Evolutionary conservation across 1,140 invertebrate genomes (phyloP), one percentile per base, ranked within the genome.

Genomic region (Brachionus asplanchnoidis): DNA sequence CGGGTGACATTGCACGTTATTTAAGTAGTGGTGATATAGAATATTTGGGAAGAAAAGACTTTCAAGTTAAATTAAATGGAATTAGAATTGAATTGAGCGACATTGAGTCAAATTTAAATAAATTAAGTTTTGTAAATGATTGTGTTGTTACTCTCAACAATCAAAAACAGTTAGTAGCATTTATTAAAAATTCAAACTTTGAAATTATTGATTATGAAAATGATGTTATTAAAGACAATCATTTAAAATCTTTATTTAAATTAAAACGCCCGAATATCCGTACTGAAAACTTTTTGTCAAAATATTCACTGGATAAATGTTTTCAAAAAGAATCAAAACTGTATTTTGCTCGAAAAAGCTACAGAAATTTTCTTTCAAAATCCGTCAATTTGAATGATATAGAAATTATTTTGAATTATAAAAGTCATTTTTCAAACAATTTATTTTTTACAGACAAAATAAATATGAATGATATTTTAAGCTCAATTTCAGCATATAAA

Each of bases 31-130:
- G 87, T 6, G 85, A 84, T 20, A 85, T 87, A 23, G 87, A 86
- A n/a, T 87, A 82, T 53, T 60, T 86, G 9, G 87, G 87, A 7
- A 66, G 87, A 20, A 66, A 83, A 12, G 87, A 87, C 77, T 85
- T 86, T 79, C 86, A 87, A 85, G 84, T 87, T 0, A 87, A 87
- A 66, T 86, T 87, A 50, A 83, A 86, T 26, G 86, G 87, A 0
- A 83, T 86, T 42, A 60, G 87, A 56, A 86, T 87, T 44, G 86
- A 87, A 32, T 85, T 87, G 2, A 86, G 80, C 44, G 87, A 87
- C 79, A 87, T 87, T 20, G 87, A 87, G 66, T 84, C 86, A 23
- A 85, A 86, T 60, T 80, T 87, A 0, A 86, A 26, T 2, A 12
- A 26, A 12, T 32, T 28, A 28, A 32, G 14, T 1, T 28, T 28